These are phyloP conservation scores for Chunga burmeisteri DNA, from an alignment of 2,113 vertebrate species.

Conservation along the genomic window DNA sequence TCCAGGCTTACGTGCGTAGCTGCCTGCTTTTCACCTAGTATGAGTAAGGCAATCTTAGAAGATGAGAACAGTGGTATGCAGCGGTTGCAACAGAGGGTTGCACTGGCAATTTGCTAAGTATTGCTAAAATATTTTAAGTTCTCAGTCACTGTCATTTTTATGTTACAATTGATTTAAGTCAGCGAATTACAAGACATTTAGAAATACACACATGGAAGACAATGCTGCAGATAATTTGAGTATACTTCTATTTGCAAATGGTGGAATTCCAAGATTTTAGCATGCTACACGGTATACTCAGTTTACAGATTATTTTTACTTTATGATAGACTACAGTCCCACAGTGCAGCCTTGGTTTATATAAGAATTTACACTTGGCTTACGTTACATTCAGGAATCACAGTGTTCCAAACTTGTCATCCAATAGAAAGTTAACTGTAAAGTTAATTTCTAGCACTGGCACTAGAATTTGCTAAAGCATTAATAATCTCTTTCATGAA, in stretches of 20 bases:
- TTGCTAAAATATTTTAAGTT: not conserved
- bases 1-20: constrained; percentile 93
- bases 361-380: not conserved
- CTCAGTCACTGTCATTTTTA: not conserved
- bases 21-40: constrained; percentile 92
- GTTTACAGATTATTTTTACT: not conserved
- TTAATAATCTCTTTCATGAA: not conserved
- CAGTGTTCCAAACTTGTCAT: not conserved
- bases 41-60: not conserved
- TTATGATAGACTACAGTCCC: not conserved
- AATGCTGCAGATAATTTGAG: not conserved
- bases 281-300: not conserved
- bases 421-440: not conserved
- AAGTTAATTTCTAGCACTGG: not conserved
- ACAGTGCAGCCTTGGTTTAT: not conserved
- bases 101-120: not conserved
- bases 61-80: rapidly evolving
- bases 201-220: not conserved
- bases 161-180: not conserved
- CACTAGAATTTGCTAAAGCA: not conserved
- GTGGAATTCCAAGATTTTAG: not conserved
- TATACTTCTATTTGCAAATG: not conserved
- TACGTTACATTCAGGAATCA: not conserved
- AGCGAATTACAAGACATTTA: not conserved
- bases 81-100: not conserved